Evolutionary conservation across 2,113 vertebrate genomes (phyloP).

Genomic region (Hemibagrus wyckioides): DNA sequence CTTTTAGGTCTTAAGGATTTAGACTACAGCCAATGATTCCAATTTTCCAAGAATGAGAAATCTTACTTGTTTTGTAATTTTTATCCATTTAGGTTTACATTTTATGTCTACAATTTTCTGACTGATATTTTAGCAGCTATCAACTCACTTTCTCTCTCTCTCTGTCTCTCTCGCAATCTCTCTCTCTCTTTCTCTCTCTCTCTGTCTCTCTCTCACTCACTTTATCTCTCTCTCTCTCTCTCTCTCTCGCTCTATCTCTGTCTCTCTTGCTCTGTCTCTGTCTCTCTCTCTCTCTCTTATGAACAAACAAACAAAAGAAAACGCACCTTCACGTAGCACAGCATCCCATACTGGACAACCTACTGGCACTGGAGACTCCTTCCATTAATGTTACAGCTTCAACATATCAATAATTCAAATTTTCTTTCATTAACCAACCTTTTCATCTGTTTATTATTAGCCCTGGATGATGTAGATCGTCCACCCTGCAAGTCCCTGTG

Average conservation of each 20-base stretch:
- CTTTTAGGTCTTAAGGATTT: neutral
- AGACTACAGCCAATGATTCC: neutral
- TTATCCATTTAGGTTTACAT: neutral
- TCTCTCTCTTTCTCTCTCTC: too few relatives aligned
- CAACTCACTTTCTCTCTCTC: neutral
- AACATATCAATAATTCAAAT: too few relatives aligned
- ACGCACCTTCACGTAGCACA: neutral
- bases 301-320: too few relatives aligned
- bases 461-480: neutral
- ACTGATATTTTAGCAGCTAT: too few relatives aligned
- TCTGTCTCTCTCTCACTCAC: too few relatives aligned
- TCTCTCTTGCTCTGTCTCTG: neutral
- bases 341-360: too few relatives aligned
- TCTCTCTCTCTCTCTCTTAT: neutral
- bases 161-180: too few relatives aligned
- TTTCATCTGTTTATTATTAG: neutral
- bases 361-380: neutral
- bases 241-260: neutral
- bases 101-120: neutral
- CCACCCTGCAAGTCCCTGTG: too few relatives aligned
- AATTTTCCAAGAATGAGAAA: neutral
- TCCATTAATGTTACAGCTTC: neutral
- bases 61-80: neutral
- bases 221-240: too few relatives aligned
- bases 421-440: neutral